These are phyloP conservation scores for Tanytarsus gracilentus DNA, from an alignment of 2,888 invertebrate genomes.

Conservation along the genomic window DNA sequence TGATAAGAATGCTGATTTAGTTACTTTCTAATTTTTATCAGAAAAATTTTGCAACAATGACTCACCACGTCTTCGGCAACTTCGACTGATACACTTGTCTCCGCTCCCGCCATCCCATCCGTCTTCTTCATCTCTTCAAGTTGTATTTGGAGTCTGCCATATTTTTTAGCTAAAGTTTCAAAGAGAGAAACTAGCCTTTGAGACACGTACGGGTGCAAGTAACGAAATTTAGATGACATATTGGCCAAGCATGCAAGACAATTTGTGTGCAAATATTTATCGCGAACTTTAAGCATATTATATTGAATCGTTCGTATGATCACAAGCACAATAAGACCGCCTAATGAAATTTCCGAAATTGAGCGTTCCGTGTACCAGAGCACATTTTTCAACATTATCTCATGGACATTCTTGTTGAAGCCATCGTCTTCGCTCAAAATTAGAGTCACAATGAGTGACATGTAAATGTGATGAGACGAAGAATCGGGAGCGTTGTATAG, in stretches of 20 bases:
- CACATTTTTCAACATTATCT: conserved; percentile 76
- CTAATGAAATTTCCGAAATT: conserved; percentile 85
- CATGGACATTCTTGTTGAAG: conserved; percentile 89
- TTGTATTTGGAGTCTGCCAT: conserved; percentile 56
- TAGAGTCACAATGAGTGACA: conserved; percentile 92
- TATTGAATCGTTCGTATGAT: conserved; percentile 95
- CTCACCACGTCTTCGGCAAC: conserved; percentile 33
- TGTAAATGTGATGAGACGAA: conserved; percentile 96
- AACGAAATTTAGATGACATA: conserved; percentile 87
- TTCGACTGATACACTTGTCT: conserved; percentile 37
- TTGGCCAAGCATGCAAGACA: conserved; percentile 97
- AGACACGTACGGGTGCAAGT: conserved; percentile 90
- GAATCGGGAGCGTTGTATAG: conserved; percentile 85
- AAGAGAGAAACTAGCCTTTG: conserved; percentile 87
- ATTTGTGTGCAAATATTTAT: conserved; percentile 97
- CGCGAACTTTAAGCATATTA: conserved; percentile 92
- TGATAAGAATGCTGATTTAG: too few species aligned
- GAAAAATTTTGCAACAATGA: not conserved
- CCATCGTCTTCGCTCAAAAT: conserved; percentile 94
- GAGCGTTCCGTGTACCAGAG: conserved; percentile 90
- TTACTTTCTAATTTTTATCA: too few species aligned
- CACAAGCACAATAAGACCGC: conserved; percentile 86
- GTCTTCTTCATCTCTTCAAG: conserved; percentile 42
- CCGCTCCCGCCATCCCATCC: conserved; percentile 39
- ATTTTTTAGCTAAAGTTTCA: conserved; percentile 83